Evolutionary conservation across 2,113 vertebrate genomes (phyloP).

Genomic region (Hiodon alosoides): DNA sequence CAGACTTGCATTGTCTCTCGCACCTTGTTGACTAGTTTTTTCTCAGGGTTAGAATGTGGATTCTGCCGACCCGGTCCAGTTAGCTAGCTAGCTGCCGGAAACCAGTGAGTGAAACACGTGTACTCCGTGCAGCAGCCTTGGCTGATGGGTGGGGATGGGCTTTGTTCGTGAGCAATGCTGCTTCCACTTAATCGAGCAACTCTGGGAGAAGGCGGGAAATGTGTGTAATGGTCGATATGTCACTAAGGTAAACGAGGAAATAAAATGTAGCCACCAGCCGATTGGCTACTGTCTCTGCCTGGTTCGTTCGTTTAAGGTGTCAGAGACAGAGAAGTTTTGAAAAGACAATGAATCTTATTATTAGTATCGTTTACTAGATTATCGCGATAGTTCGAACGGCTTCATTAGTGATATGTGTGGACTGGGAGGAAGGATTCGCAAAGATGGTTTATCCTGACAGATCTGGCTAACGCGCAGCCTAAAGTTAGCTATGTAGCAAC

Average conservation of each 20-base stretch:
- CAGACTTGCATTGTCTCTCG: not conserved
- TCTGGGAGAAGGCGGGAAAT: conserved; percentile 11
- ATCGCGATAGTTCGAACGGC: too few relatives aligned
- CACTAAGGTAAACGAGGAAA: not conserved
- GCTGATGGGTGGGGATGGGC: conserved; percentile 22
- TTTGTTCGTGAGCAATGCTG: conserved; percentile 22
- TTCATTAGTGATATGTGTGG: too few relatives aligned
- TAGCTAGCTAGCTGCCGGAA: conserved; percentile 12
- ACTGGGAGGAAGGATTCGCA: too few relatives aligned
- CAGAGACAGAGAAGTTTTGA: too few relatives aligned
- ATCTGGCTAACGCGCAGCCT: not conserved
- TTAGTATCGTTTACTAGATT: too few relatives aligned
- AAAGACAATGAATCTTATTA: too few relatives aligned
- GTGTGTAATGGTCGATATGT: conserved; percentile 3
- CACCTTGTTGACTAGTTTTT: not conserved
- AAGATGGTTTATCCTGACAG: too few relatives aligned
- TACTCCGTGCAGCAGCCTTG: not conserved
- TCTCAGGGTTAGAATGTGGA: not conserved
- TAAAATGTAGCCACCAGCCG: too few relatives aligned
- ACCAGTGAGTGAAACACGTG: conserved; percentile 19
- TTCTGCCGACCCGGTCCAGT: not conserved
- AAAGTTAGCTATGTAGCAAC: not conserved
- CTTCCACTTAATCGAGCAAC: not conserved
- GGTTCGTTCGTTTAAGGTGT: too few relatives aligned
- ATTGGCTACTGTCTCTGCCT: too few relatives aligned